A percentile compares a stretch with the other conserved stretches of the same genome.
These are phyloP conservation scores for Pristionchus arcanus DNA, from an alignment of 2,888 invertebrate genomes.

Conservation along the genomic window DNA sequence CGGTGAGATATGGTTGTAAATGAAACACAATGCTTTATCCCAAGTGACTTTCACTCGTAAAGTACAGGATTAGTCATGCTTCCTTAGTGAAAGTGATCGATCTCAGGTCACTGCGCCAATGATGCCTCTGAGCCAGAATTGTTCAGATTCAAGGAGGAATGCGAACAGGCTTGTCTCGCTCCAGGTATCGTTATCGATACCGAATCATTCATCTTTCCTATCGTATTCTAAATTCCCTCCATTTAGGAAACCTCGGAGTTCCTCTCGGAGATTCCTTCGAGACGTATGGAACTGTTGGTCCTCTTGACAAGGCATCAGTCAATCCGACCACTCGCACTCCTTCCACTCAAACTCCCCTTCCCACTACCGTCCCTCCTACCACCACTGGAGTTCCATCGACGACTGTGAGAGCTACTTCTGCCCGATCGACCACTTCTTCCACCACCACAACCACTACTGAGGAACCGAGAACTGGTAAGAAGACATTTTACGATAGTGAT, in stretches of 20 bases:
- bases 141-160: slow-evolving; percentile 79
- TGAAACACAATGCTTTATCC: neutral
- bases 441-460: slow-evolving; percentile 57
- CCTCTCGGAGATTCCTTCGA: slow-evolving; percentile 55
- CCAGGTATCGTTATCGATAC: neutral
- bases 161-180: slow-evolving; percentile 76
- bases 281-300: slow-evolving; percentile 62
- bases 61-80: neutral
- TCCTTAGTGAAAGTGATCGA: neutral
- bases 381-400: slow-evolving; percentile 55
- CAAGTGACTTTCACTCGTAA: neutral
- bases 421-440: slow-evolving; percentile 4
- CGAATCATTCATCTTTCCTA: neutral
- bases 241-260: slow-evolving; percentile 55
- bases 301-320: slow-evolving; percentile 55
- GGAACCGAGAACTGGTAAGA: slow-evolving; percentile 51
- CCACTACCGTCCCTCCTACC: slow-evolving; percentile 21
- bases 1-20: slow-evolving; percentile 62
- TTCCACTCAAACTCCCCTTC: neutral
- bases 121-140: slow-evolving; percentile 77
- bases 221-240: neutral
- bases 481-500: neutral
- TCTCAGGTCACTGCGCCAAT: slow-evolving; percentile 77
- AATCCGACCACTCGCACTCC: slow-evolving; percentile 39
- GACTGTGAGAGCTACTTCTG: slow-evolving; percentile 55